A percentile compares a stretch with the other conserved stretches of the same genome.
phyloP scores from a whole-genome alignment of 2,113 vertebrate species.

The Nannospalax galili region DNA sequence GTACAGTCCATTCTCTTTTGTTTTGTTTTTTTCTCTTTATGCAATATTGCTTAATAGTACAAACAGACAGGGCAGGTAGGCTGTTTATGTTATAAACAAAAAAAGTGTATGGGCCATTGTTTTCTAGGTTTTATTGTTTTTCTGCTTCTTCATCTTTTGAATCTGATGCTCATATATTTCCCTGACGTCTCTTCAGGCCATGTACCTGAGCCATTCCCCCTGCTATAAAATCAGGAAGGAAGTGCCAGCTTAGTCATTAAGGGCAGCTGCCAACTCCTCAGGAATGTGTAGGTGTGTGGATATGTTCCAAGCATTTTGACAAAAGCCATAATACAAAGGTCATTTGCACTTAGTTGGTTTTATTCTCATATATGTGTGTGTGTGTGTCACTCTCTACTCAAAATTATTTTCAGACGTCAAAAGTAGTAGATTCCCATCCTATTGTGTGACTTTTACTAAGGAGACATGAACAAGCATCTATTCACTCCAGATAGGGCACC shows the following conservation, averaged over 20 bases:
- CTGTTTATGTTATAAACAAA: not conserved
- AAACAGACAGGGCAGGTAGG: not conserved
- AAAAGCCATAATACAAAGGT: not conserved
- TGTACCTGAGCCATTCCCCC: not conserved
- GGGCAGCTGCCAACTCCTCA: not conserved
- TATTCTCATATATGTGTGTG: not conserved
- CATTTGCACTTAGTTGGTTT: not conserved
- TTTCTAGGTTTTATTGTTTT: not conserved
- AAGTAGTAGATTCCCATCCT: not conserved
- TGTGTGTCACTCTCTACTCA: not conserved
- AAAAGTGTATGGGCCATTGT: not conserved
- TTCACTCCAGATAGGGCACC: too few species aligned
- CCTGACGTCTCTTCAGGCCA: not conserved
- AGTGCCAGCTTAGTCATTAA: not conserved
- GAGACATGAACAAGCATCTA: not conserved
- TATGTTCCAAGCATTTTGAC: not conserved
- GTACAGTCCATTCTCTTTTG: not conserved
- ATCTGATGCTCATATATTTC: not conserved
- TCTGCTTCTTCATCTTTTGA: not conserved
- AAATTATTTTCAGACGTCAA: conserved; percentile 31
- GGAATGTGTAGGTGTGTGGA: not conserved
- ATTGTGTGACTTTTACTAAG: not conserved
- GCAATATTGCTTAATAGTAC: not conserved
- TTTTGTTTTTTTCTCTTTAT: not conserved
- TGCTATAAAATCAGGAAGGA: not conserved